Evolutionary conservation across 2,113 vertebrate species (phyloP).

Genomic region (Entomyzon cyanotis): DNA sequence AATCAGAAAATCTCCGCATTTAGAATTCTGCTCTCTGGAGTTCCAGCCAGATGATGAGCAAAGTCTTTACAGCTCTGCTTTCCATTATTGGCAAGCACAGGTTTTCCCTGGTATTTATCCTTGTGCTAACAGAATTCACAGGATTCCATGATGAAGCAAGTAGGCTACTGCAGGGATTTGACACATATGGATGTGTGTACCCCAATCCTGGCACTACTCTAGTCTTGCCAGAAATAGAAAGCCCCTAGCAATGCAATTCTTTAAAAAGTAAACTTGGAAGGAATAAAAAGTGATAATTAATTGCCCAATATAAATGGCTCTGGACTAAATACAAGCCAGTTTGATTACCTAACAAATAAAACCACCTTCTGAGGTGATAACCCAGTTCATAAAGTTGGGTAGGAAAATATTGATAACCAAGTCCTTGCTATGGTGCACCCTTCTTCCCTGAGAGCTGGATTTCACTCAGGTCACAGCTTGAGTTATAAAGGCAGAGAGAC

Average conservation of each 20-base stretch:
- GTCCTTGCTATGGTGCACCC: background rate
- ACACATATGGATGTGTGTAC: background rate
- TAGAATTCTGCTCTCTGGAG: background rate
- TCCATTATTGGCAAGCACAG: background rate
- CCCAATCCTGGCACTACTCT: background rate
- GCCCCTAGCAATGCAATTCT: background rate
- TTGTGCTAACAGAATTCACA: background rate
- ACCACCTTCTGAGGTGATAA: background rate
- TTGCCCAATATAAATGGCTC: background rate
- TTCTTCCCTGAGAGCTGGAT: background rate
- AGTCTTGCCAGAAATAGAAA: background rate
- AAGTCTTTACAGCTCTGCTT: background rate
- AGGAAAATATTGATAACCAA: background rate
- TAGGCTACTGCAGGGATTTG: background rate
- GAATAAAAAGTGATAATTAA: constrained; percentile 37
- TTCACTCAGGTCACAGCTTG: background rate
- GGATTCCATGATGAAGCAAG: background rate
- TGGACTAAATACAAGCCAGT: background rate
- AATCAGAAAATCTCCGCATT: background rate
- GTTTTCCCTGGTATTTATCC: background rate
- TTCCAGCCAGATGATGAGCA: background rate
- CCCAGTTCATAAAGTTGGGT: background rate
- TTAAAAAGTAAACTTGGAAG: constrained; percentile 3
- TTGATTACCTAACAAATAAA: constrained; percentile 13
- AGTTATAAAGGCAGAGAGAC: background rate